Conservation (phyloP, 2,888 invertebrate genomes). For the Steinernema scapterisci region DNA sequence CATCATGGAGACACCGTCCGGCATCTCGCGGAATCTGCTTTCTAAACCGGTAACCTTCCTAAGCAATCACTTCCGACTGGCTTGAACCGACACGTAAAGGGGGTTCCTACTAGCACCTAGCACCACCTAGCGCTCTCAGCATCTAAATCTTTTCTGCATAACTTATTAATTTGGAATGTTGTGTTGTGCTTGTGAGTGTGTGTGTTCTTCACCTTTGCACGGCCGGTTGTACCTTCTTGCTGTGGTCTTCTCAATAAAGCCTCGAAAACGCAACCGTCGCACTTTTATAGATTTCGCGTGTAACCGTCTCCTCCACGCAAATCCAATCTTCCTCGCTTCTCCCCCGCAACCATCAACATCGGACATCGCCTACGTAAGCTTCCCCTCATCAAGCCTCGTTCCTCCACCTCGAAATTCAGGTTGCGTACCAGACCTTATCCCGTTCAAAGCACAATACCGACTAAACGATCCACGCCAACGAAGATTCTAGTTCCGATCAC, state of each 20-base stretch:
- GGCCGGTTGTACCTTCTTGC: constrained; percentile 24
- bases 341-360: constrained; percentile 14
- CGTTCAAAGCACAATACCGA: background rate
- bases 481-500: background rate
- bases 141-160: background rate
- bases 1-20: background rate
- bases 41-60: constrained; percentile 32
- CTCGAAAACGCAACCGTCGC: background rate
- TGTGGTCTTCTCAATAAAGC: background rate
- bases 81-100: constrained; percentile 1
- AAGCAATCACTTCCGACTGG: constrained; percentile 19
- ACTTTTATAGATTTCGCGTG: constrained; percentile 46
- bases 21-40: background rate
- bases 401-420: background rate
- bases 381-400: too few relatives aligned
- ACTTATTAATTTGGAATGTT: constrained; percentile 9
- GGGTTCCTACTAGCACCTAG: constrained; percentile 22
- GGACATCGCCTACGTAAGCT: constrained; percentile 21
- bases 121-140: background rate
- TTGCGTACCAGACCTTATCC: constrained; percentile 9
- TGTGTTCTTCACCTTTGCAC: constrained; percentile 7
- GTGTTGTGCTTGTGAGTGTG: background rate
- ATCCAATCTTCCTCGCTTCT: constrained; percentile 10
- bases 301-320: constrained; percentile 43
- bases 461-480: background rate